Evolutionary conservation across 2,797 vertebrate genomes (phyloP).

Genomic region (Lycodopsis pacificus): DNA sequence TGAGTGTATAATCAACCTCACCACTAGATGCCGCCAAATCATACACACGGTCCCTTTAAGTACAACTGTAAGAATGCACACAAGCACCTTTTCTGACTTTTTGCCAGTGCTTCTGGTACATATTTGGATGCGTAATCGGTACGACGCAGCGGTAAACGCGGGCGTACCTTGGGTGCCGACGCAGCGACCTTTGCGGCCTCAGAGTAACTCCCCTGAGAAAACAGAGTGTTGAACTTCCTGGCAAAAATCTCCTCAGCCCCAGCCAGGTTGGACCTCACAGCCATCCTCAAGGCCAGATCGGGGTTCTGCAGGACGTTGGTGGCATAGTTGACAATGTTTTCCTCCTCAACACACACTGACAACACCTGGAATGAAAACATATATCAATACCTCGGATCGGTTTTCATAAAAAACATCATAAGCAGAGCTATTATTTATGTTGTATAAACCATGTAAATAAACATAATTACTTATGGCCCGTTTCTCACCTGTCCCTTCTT

Average conservation of each 20-base stretch:
- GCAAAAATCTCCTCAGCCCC: conserved; percentile 94
- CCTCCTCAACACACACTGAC: conserved; percentile 95
- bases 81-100: background rate
- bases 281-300: conserved; percentile 92
- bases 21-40: background rate
- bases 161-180: conserved; percentile 91
- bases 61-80: background rate
- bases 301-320: conserved; percentile 94
- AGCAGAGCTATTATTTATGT: background rate
- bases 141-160: background rate
- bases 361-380: conserved; percentile 84
- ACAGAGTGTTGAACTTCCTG: conserved; percentile 92
- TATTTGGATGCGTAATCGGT: conserved; percentile 11
- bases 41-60: background rate
- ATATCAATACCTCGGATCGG: background rate
- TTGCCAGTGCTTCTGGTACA: background rate
- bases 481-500: conserved; percentile 93
- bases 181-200: conserved; percentile 93
- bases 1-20: background rate
- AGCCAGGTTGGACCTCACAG: conserved; percentile 90
- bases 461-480: background rate
- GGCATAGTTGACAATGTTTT: conserved; percentile 94
- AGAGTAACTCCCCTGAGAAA: conserved; percentile 92
- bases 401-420: background rate
- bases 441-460: background rate